A percentile compares a stretch with the other conserved stretches of the same genome.
Conservation (phyloP, 1,140 invertebrate genomes). For the Rhizoglyphus robini region DNA sequence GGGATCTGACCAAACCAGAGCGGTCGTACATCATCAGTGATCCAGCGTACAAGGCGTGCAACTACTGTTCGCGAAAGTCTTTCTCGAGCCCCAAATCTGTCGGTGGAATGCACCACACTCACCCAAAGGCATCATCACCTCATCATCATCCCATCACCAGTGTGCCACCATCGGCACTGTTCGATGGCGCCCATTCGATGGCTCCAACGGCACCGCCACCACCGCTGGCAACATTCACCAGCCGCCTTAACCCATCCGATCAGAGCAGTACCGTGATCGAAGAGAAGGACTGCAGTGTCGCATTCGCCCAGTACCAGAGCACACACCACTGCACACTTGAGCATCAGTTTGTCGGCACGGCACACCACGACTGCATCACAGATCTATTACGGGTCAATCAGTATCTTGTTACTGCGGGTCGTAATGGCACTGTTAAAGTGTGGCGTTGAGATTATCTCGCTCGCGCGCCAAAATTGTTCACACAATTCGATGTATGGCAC, state of each 20-base stretch:
- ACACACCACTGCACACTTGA: slow-evolving; percentile 31
- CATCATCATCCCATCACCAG: background rate
- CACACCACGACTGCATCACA: slow-evolving; percentile 67
- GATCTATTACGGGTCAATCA: slow-evolving; percentile 49
- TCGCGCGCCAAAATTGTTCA: too few species aligned
- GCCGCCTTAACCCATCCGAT: too few species aligned
- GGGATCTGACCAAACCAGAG: slow-evolving; percentile 64
- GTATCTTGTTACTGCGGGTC: slow-evolving; percentile 59
- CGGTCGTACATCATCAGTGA: slow-evolving; percentile 51
- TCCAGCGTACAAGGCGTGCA: slow-evolving; percentile 1
- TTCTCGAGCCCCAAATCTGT: slow-evolving; percentile 45
- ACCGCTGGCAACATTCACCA: too few species aligned
- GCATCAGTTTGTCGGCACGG: slow-evolving; percentile 44
- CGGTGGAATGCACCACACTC: too few species aligned
- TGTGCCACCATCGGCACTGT: background rate
- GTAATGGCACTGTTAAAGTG: slow-evolving; percentile 79
- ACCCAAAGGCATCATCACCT: too few species aligned
- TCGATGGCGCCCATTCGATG: too few species aligned
- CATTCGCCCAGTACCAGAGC: slow-evolving; percentile 37
- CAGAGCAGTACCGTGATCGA: too few species aligned
- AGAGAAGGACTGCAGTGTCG: slow-evolving; percentile 16
- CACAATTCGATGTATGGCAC: too few species aligned
- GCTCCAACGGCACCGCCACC: too few species aligned
- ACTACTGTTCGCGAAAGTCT: too few species aligned
- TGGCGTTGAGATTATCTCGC: too few species aligned